Percentiles rank a stretch among this genome's conserved stretches.
phyloP scores from a whole-genome alignment of 2,113 vertebrate genomes.

The Lutjanus erythropterus region DNA sequence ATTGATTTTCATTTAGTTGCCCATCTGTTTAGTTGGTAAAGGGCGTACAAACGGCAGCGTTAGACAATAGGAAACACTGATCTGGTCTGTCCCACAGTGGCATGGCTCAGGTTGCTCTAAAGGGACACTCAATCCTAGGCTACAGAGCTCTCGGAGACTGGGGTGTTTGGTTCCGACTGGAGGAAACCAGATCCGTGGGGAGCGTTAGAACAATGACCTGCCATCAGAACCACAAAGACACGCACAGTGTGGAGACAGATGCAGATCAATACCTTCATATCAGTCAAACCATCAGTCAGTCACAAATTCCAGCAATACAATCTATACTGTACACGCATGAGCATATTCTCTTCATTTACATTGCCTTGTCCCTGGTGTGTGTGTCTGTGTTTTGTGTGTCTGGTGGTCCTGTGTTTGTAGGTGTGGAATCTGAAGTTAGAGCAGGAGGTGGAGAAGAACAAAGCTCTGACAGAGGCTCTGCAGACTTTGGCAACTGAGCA shows the following conservation, averaged over 20 bases:
- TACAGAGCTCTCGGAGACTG: conserved; percentile 54
- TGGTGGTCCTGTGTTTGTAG: conserved; percentile 80
- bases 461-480: conserved; percentile 93
- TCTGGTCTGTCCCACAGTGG: conserved; percentile 56
- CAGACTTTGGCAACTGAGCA: conserved; percentile 91
- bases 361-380: background rate
- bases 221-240: conserved; percentile 32
- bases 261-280: conserved; percentile 25
- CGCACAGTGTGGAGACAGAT: background rate
- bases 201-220: conserved; percentile 65
- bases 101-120: conserved; percentile 75
- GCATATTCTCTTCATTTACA: background rate
- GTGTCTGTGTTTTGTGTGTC: background rate
- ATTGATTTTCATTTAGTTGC: background rate
- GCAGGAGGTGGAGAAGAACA: conserved; percentile 95
- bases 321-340: background rate
- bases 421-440: conserved; percentile 93
- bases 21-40: conserved; percentile 24
- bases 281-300: conserved; percentile 20
- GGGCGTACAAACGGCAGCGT: background rate
- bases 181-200: conserved; percentile 71
- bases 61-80: conserved; percentile 65
- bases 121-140: conserved; percentile 72
- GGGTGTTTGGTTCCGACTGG: conserved; percentile 76
- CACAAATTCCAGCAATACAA: background rate